A percentile compares a stretch with the other conserved stretches of the same genome.
Evolutionary conservation across 2,888 invertebrate species (phyloP).

Genomic region (Tethea ocularis): DNA sequence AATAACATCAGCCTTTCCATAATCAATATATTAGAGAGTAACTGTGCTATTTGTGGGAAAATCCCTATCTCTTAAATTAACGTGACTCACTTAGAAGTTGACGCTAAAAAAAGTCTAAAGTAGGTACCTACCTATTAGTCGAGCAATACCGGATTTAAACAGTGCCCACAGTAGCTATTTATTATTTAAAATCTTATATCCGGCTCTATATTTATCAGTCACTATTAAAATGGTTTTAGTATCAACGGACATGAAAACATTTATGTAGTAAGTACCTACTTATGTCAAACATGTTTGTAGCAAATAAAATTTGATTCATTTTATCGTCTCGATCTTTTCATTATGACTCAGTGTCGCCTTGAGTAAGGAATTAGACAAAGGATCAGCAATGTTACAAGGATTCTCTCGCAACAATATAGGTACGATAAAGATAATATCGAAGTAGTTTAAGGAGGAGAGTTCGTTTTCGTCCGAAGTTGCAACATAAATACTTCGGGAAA

Average conservation of each 20-base stretch:
- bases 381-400: constrained; percentile 45
- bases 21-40: not conserved
- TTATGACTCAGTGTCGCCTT: not conserved
- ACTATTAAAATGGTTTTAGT: not conserved
- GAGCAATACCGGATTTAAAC: not conserved
- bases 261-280: not conserved
- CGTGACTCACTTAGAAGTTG: not conserved
- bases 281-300: not conserved
- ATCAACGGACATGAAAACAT: not conserved
- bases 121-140: too few relatives aligned
- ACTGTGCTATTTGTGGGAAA: not conserved
- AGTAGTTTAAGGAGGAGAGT: constrained; percentile 40
- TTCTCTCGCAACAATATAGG: constrained; percentile 44
- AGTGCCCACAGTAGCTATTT: not conserved
- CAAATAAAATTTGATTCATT: not conserved
- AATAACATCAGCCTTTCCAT: too few relatives aligned
- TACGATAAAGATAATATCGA: constrained; percentile 49
- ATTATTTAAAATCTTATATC: constrained; percentile 1
- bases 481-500: not conserved
- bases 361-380: constrained; percentile 33
- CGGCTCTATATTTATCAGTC: not conserved
- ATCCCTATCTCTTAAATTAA: not conserved
- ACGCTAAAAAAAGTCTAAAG: not conserved
- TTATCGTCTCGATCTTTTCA: not conserved
- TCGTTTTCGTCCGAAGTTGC: constrained; percentile 30